These are phyloP conservation scores for Diaprepes abbreviatus DNA, from an alignment of 2,888 invertebrate species.

Conservation along the genomic window DNA sequence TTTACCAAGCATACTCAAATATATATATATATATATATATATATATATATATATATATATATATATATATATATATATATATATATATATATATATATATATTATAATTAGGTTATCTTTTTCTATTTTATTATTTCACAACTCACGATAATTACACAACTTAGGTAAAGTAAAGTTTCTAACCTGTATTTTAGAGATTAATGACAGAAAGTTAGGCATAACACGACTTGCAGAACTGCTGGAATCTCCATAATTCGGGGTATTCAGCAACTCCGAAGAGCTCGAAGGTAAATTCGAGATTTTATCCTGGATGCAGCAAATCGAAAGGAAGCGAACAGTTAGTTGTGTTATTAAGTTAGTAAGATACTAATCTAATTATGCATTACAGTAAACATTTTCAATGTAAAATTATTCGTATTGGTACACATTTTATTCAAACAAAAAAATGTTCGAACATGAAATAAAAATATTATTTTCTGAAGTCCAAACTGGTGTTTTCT, in stretches of 20 bases:
- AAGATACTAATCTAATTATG: neutral
- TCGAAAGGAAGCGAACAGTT: slow-evolving; percentile 27
- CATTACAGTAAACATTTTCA: neutral
- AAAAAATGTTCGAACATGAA: no score
- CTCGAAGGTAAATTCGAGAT: slow-evolving; percentile 63
- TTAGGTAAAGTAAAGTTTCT: slow-evolving; percentile 63
- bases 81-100: no score
- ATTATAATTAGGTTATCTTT: no score
- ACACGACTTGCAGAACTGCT: slow-evolving; percentile 71
- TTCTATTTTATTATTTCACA: neutral
- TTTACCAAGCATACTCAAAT: no score
- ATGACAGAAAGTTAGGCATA: slow-evolving; percentile 78
- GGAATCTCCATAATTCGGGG: slow-evolving; percentile 64
- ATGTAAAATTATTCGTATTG: no score
- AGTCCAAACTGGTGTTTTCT: no score
- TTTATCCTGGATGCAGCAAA: slow-evolving; percentile 62
- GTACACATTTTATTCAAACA: no score
- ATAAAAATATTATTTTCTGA: no score
- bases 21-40: no score
- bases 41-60: no score
- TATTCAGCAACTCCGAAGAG: slow-evolving; percentile 62
- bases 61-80: no score
- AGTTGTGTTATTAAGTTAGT: slow-evolving; percentile 25
- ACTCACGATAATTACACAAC: slow-evolving; percentile 14
- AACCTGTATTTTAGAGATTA: slow-evolving; percentile 81